Percentiles rank a stretch among this genome's conserved stretches.
phyloP scores from a whole-genome alignment of 2,888 invertebrate species.

The Melolontha melolontha region DNA sequence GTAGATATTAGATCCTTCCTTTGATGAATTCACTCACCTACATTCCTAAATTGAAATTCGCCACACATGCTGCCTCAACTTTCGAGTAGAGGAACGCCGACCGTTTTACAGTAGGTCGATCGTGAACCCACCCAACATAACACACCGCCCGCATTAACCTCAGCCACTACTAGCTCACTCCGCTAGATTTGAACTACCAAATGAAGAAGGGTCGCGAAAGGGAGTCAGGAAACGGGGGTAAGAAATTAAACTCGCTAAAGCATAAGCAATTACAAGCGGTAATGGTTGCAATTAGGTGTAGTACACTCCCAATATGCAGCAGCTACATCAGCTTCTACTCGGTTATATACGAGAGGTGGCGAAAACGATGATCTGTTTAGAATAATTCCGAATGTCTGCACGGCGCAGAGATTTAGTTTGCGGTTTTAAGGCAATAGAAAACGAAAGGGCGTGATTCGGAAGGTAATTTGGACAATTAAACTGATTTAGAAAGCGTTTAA shows the following conservation, averaged over 20 bases:
- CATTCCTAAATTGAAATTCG: no score
- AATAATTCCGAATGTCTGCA: constrained; percentile 25
- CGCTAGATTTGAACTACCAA: not conserved
- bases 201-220: not conserved
- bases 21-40: no score
- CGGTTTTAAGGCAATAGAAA: not conserved
- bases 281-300: constrained; percentile 49
- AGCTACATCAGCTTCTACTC: no score
- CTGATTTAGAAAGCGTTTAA: constrained; percentile 17
- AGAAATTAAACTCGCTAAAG: constrained; percentile 31
- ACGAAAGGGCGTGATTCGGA: not conserved
- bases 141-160: no score
- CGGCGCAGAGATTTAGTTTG: not conserved
- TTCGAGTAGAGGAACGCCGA: no score
- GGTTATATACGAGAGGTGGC: constrained; percentile 28
- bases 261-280: constrained; percentile 47
- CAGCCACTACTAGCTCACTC: no score
- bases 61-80: no score
- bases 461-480: constrained; percentile 29
- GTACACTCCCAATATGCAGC: not conserved
- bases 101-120: no score
- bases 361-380: constrained; percentile 35
- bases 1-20: no score
- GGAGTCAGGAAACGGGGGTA: constrained; percentile 5
- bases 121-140: no score